These are phyloP conservation scores for Peromyscus polionotus DNA, from an alignment of 2,113 vertebrate genomes.

Conservation along the genomic window DNA sequence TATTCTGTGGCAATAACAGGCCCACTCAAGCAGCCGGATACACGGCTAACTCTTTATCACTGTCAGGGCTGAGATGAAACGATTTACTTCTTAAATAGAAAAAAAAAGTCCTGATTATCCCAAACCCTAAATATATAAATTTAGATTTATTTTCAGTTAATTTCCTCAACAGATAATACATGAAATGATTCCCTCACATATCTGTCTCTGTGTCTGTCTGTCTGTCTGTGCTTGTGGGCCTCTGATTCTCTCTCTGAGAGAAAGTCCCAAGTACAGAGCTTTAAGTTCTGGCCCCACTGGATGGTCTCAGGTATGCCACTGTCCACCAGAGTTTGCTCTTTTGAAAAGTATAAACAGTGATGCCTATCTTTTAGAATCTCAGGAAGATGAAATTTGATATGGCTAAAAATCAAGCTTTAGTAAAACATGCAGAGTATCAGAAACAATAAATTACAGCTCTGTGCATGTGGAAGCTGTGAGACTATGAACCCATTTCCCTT, in stretches of 20 bases:
- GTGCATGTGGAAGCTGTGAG: not conserved
- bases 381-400: not conserved
- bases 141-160: conserved; percentile 28
- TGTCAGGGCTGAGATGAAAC: conserved; percentile 58
- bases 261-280: not conserved
- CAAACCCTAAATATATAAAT: conserved; percentile 55
- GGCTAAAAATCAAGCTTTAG: not conserved
- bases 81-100: conserved; percentile 46
- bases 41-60: conserved; percentile 79
- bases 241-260: not conserved
- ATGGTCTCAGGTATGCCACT: not conserved
- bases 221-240: no score
- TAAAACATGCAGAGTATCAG: not conserved
- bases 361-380: not conserved
- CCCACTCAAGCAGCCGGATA: conserved; percentile 71
- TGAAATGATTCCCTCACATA: not conserved
- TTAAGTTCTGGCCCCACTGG: not conserved
- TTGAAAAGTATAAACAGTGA: not conserved
- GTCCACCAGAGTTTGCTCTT: not conserved
- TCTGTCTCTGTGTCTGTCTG: not conserved
- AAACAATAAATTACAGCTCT: not conserved
- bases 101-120: conserved; percentile 57
- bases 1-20: conserved; percentile 80
- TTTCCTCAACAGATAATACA: not conserved
- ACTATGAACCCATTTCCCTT: not conserved